Percentiles rank a stretch among this genome's conserved stretches.
Evolutionary conservation across 2,888 invertebrate genomes (phyloP).

Genomic region (Balanococcus diminutus): DNA sequence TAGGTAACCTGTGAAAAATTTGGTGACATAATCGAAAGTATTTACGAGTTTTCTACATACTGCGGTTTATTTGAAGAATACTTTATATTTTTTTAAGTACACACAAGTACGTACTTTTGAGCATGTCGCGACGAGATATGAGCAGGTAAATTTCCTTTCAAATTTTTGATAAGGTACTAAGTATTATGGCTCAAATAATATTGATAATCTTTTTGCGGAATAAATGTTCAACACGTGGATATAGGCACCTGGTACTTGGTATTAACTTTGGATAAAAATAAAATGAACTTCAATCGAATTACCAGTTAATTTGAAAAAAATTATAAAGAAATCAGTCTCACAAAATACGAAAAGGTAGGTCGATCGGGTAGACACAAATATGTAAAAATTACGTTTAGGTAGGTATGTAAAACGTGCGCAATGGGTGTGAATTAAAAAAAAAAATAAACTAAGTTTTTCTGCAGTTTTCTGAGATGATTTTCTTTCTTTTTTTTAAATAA

Average conservation of each 20-base stretch:
- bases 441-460: too few relatives aligned
- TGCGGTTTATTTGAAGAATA: not conserved
- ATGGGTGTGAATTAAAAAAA: too few relatives aligned
- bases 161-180: not conserved
- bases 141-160: not conserved
- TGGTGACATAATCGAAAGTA: not conserved
- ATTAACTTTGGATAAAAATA: too few relatives aligned
- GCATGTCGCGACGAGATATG: not conserved
- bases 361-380: too few relatives aligned
- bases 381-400: too few relatives aligned
- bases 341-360: not conserved
- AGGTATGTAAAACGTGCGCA: too few relatives aligned
- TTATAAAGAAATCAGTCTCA: not conserved
- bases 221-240: not conserved
- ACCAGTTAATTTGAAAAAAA: not conserved
- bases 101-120: not conserved
- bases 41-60: not conserved
- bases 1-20: not conserved
- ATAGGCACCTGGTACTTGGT: not conserved
- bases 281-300: not conserved
- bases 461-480: too few relatives aligned
- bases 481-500: too few relatives aligned
- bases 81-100: not conserved
- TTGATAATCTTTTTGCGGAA: not conserved
- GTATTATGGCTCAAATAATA: not conserved